Conservation (phyloP, 2,888 invertebrate species). For the Scrobipalpa atriplicella region DNA sequence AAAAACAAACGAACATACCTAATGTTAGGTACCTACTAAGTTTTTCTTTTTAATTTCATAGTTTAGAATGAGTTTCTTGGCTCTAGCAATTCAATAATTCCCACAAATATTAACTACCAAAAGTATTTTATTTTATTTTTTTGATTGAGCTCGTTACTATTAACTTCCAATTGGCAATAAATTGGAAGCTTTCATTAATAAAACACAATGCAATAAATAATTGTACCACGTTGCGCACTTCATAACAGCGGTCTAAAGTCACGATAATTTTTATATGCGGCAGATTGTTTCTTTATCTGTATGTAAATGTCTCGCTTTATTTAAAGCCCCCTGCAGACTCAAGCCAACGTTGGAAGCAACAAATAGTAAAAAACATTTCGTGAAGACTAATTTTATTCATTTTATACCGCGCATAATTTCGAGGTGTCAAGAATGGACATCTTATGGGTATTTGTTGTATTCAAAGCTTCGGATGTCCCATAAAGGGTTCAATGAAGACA, state of each 20-base stretch:
- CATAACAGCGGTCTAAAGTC: constrained; percentile 9
- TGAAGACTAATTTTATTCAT: constrained; percentile 23
- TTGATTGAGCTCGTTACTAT: too few species aligned
- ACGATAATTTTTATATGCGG: constrained; percentile 23
- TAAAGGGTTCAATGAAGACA: constrained; percentile 57
- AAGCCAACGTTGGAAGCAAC: not conserved
- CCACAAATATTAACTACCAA: too few species aligned
- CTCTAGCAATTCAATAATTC: too few species aligned
- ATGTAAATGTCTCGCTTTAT: constrained; percentile 25
- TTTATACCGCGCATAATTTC: constrained; percentile 32
- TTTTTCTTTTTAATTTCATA: too few species aligned
- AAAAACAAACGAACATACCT: too few species aligned
- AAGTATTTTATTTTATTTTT: too few species aligned
- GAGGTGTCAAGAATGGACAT: constrained; percentile 38
- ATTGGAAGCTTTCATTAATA: constrained; percentile 13
- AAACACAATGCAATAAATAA: constrained; percentile 20
- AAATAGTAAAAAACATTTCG: not conserved
- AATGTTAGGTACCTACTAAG: too few species aligned
- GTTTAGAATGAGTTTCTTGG: too few species aligned
- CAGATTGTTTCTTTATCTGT: constrained; percentile 27
- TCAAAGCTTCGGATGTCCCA: constrained; percentile 45
- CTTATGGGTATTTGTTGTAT: constrained; percentile 42
- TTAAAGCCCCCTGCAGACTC: constrained; percentile 23
- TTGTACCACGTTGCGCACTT: constrained; percentile 21
- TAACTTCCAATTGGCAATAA: constrained; percentile 9